Evolutionary conservation across 2,797 vertebrate species (phyloP).

Genomic region (Phrynocephalus vlangalii): DNA sequence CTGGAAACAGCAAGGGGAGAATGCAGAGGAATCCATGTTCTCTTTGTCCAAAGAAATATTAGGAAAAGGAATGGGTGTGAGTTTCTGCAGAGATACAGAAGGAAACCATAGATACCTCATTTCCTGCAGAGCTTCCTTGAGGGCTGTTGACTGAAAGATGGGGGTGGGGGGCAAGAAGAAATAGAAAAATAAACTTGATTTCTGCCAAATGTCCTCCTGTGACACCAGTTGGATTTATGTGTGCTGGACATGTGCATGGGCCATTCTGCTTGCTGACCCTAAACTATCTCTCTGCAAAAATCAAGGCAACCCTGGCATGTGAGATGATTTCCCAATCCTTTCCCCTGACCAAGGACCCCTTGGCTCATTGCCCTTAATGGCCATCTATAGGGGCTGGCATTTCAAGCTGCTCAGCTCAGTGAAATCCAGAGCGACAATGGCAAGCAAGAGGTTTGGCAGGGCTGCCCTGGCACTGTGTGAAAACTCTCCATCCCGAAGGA

Average conservation of each 20-base stretch:
- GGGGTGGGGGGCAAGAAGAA: too few species aligned
- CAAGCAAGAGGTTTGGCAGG: constrained; percentile 56
- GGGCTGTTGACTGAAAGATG: not conserved
- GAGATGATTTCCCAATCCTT: not conserved
- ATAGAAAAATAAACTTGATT: not conserved
- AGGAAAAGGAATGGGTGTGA: constrained; percentile 75
- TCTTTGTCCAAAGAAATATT: constrained; percentile 74
- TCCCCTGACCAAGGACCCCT: not conserved
- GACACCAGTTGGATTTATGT: not conserved
- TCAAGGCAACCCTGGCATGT: not conserved
- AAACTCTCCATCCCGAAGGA: constrained; percentile 47
- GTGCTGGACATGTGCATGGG: not conserved
- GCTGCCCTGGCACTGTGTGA: constrained; percentile 22
- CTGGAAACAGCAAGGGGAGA: constrained; percentile 32
- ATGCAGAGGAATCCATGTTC: constrained; percentile 78
- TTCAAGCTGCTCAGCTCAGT: constrained; percentile 35
- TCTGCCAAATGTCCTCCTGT: not conserved
- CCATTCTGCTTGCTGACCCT: constrained; percentile 39
- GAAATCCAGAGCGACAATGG: constrained; percentile 45
- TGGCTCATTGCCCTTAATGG: constrained; percentile 20
- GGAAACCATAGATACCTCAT: constrained; percentile 37
- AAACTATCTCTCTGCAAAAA: constrained; percentile 35
- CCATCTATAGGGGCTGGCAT: constrained; percentile 57
- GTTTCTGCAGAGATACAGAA: constrained; percentile 14
- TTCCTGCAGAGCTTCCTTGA: constrained; percentile 20